Evolutionary conservation across 2,888 invertebrate genomes (phyloP), one percentile per base, ranked within the genome.

Genomic region (Scelioninae gen. 2): DNA sequence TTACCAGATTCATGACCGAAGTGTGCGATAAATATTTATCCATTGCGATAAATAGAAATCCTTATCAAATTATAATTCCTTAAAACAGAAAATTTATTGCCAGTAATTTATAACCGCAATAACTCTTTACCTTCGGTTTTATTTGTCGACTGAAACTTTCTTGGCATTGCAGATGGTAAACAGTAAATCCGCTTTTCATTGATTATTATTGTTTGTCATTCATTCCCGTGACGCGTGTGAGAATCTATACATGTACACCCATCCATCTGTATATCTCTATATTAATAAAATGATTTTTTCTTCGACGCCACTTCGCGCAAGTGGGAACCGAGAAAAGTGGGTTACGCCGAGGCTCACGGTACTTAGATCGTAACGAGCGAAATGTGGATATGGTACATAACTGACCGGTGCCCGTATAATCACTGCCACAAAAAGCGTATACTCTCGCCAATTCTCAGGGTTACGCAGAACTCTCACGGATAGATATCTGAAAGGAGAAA

Each of bases 401-500:
- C 73, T 73, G 73, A 73, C 73, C 73, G 67, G 39, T 67, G 61
- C 61, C 67, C 67, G 73, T 73, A 73, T 73, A 73, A 73, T 73
- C 73, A 63, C 50, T 37, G 61, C 48, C 50, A 67, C 61, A 72
- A 72, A 67, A 72, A 67, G 48, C 48, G 5, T 55, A 55, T 65
- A 71, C 71, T 71, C 71, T 71, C 71, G 64, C 71, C 64, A 64
- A 65, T 71, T 71, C 71, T 71, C 71, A 71, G 71, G 71, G 64
- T 71, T 64, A 71, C 65, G 71, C 71, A 71, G 53, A 71, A 71
- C 71, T 71, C 64, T 71, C 71, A 71, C 60, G 71, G 64, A 71
- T 65, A 71, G 63, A 63, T 53, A 67, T 72, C 65, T 67, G 60
- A 72, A 72, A 72, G 72, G 72, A 67, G 67, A 72, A 72, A 72